phyloP scores from a whole-genome alignment of 2,797 vertebrate genomes.

The Sylvilagus floridanus region DNA sequence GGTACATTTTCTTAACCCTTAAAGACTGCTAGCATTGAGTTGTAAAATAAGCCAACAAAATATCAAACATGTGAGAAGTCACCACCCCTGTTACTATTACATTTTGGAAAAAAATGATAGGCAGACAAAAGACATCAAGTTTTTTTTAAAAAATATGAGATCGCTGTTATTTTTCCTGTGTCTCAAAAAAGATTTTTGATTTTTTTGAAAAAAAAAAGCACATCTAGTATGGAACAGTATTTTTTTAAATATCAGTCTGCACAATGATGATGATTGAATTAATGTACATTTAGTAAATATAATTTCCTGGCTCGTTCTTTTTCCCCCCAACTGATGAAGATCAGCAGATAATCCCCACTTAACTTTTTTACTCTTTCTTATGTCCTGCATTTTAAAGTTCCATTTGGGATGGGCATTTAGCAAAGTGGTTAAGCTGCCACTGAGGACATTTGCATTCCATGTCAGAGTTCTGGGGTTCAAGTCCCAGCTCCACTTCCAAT shows the following conservation, averaged over 20 bases:
- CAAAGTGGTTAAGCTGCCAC: no score
- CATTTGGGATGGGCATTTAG: not conserved
- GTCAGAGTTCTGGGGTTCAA: no score
- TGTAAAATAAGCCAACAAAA: not conserved
- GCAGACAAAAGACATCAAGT: no score
- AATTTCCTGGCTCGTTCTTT: constrained; percentile 41
- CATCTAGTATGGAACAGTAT: not conserved
- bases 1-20: not conserved
- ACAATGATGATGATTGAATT: constrained; percentile 26
- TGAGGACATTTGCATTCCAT: no score
- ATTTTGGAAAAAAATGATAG: no score
- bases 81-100: no score
- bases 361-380: not conserved
- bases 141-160: no score
- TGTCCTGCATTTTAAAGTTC: constrained; percentile 20
- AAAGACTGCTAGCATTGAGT: not conserved
- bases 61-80: not conserved
- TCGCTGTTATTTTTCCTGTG: no score
- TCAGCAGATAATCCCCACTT: not conserved
- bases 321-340: not conserved
- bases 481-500: no score
- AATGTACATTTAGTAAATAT: constrained; percentile 2
- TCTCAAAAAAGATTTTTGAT: no score
- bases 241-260: constrained; percentile 16
- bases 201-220: not conserved